phyloP scores from a whole-genome alignment of 2,797 vertebrate genomes.

The Neostethus bicornis region DNA sequence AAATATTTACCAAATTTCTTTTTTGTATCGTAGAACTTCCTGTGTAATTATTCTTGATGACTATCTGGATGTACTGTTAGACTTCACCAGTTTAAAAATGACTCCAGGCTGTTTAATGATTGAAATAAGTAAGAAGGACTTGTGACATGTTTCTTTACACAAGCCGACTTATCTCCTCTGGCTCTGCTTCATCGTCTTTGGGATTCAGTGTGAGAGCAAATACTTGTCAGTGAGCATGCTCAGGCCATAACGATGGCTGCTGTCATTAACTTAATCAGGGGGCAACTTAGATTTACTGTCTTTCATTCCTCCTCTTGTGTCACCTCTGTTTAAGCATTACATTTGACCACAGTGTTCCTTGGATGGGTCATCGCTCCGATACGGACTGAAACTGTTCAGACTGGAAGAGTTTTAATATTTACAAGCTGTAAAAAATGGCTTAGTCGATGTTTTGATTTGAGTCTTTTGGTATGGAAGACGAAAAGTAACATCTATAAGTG shows the following conservation, averaged over 20 bases:
- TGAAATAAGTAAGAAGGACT: conserved; percentile 27
- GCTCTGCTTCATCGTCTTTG: conserved; percentile 16
- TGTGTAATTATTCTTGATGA: background rate
- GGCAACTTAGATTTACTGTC: conserved; percentile 38
- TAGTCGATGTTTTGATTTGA: conserved; percentile 5
- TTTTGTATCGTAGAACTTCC: too few species aligned
- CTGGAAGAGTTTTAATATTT: conserved; percentile 15
- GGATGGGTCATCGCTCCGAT: conserved; percentile 36
- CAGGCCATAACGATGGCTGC: conserved; percentile 54
- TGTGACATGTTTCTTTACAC: conserved; percentile 39
- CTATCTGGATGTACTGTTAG: background rate
- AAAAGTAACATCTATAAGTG: background rate
- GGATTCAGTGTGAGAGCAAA: conserved; percentile 8
- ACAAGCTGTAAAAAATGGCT: background rate
- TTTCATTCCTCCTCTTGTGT: conserved; percentile 44
- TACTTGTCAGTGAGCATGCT: conserved; percentile 34
- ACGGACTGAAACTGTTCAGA: conserved; percentile 26
- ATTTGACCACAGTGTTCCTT: conserved; percentile 16
- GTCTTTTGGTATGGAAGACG: background rate
- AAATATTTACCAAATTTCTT: too few species aligned
- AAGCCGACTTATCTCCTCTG: conserved; percentile 27
- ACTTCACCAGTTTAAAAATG: too few species aligned
- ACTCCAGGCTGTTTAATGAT: conserved; percentile 10
- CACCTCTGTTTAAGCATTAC: conserved; percentile 26
- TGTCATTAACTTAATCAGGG: conserved; percentile 67